Evolutionary conservation across 1,140 invertebrate species (phyloP).

Genomic region (Notospermus geniculatus): DNA sequence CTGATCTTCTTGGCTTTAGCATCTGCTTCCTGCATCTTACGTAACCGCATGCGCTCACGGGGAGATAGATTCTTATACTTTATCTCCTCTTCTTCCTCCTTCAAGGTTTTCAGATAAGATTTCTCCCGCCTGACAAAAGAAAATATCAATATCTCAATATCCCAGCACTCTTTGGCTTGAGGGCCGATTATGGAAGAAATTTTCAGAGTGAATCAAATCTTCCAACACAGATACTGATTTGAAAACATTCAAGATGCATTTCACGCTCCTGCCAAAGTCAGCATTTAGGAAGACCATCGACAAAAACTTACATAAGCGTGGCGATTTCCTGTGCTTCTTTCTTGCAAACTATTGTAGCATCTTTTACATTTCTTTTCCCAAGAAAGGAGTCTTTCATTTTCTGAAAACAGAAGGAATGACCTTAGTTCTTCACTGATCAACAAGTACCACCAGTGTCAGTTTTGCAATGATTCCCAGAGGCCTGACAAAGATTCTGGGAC

Average conservation of each 20-base stretch:
- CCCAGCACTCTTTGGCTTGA: too few relatives aligned
- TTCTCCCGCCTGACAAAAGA: slow-evolving; percentile 26
- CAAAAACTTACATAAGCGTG: slow-evolving; percentile 36
- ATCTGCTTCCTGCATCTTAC: slow-evolving; percentile 46
- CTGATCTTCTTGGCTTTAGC: slow-evolving; percentile 35
- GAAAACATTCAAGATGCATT: too few relatives aligned
- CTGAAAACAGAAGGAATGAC: slow-evolving; percentile 26
- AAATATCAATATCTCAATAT: neutral
- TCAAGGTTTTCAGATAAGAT: slow-evolving; percentile 35
- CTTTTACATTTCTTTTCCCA: slow-evolving; percentile 35
- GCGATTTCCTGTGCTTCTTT: slow-evolving; percentile 42
- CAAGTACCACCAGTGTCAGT: too few relatives aligned
- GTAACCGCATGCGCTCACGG: slow-evolving; percentile 45
- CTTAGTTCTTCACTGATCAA: too few relatives aligned
- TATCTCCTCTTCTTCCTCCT: slow-evolving; percentile 28
- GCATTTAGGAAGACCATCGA: neutral
- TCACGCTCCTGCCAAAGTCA: too few relatives aligned
- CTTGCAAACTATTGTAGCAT: slow-evolving; percentile 20
- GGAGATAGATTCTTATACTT: slow-evolving; percentile 44
- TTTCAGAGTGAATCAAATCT: too few relatives aligned
- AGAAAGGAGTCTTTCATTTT: slow-evolving; percentile 40
- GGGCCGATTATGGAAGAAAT: too few relatives aligned
- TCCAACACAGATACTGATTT: too few relatives aligned
- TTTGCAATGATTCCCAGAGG: too few relatives aligned
- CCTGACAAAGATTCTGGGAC: neutral